Evolutionary conservation across 2,888 invertebrate species (phyloP), one percentile per base, ranked within the genome.

Genomic region (Hecatera dysodea): DNA sequence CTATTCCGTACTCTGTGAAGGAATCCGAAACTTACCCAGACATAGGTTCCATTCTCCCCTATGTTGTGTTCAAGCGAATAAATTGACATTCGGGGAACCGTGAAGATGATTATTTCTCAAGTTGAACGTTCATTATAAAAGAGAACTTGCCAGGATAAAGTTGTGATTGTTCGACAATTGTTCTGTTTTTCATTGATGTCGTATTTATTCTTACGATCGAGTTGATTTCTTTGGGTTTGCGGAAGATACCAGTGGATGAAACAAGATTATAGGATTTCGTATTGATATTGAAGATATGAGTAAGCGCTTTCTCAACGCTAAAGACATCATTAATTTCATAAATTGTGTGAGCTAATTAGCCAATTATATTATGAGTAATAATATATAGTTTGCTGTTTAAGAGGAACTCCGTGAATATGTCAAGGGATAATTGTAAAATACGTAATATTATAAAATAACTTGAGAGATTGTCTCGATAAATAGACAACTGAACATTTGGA

Each of bases 31-130:
- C 53, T 50, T 53, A 12, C 22, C 1, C 48, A 57, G 46, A 79
- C 55, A 56, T 33, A 64, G 61, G 39, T 52, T 77, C 52, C n/a
- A 52, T 64, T 24, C 46, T 24, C 46, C 27, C 19, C 36, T 24
- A 36, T 61, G 63, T 64, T 61, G 46, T 74, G 56, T 80, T 83
- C 69, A 65, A 68, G 63, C 78, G 68, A 72, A 63, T 46, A 74
- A 78, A 82, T 83, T 83, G 70, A 48, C 63, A 71, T 82, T 71
- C 71, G 48, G 48, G 42, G 66, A 57, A 72, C 70, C 78, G 64
- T 68, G 46, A 72, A 83, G 57, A 68, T 81, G 74, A 83, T 81
- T 82, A 82, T 82, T 75, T 70, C 70, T 71, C 29, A 50, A 66
- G 71, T 69, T 6, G 66, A 67, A 64, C 64, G 50, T 73, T 71